A percentile compares a stretch with the other conserved stretches of the same genome.
Evolutionary conservation across 2,797 vertebrate species (phyloP).

Genomic region (Danio aesculapii): DNA sequence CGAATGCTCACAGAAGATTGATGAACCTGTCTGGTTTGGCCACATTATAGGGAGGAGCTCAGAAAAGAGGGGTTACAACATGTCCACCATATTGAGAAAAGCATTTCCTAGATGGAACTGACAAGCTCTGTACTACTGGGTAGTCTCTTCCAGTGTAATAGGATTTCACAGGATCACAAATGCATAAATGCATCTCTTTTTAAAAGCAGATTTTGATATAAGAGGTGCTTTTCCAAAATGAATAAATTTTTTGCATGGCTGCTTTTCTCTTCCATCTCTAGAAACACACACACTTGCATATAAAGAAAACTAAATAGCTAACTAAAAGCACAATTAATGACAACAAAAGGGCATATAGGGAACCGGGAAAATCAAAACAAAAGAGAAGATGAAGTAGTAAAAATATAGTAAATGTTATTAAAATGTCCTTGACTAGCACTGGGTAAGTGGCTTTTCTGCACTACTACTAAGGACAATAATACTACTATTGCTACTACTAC

Average conservation of each 20-base stretch:
- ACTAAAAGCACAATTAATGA: no score
- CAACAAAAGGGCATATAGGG: no score
- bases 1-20: not conserved
- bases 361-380: no score
- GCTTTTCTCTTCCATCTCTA: constrained; percentile 20
- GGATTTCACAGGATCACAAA: constrained; percentile 51
- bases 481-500: no score
- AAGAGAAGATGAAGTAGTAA: no score
- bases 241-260: constrained; percentile 52
- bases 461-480: no score
- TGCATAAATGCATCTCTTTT: constrained; percentile 54
- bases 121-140: constrained; percentile 4
- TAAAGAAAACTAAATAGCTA: no score
- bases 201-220: constrained; percentile 52
- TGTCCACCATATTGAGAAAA: not conserved
- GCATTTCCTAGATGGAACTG: constrained; percentile 1
- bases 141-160: constrained; percentile 46
- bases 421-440: no score
- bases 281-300: not conserved
- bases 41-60: constrained; percentile 3
- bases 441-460: no score
- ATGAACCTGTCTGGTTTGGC: not conserved
- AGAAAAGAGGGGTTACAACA: constrained; percentile 15
- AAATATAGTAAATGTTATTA: no score
- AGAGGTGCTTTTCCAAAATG: constrained; percentile 48